Evolutionary conservation across 2,888 invertebrate species (phyloP).

Genomic region (Automeris io): DNA sequence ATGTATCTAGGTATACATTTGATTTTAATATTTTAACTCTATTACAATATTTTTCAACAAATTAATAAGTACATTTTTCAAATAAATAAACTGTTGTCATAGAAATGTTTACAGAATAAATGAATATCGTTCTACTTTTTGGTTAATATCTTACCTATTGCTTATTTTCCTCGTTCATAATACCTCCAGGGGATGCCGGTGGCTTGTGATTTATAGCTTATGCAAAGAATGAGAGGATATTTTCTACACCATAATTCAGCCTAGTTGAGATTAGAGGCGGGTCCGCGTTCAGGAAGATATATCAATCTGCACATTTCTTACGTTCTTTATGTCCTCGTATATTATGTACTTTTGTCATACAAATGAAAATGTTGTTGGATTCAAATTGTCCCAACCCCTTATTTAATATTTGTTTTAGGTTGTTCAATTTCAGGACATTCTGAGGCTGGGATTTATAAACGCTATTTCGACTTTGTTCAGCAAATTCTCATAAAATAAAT

Average conservation of each 20-base stretch:
- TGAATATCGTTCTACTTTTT: constrained; percentile 44
- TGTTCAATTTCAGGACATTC: no score
- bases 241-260: constrained; percentile 70
- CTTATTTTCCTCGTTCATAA: constrained; percentile 63
- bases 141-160: constrained; percentile 61
- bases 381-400: no score
- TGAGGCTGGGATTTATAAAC: no score
- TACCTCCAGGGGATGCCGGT: constrained; percentile 58
- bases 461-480: no score
- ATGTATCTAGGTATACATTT: no score
- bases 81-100: no score
- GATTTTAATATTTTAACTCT: no score
- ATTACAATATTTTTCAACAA: no score
- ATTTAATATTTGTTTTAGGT: no score
- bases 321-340: constrained; percentile 29
- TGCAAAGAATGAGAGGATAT: constrained; percentile 71
- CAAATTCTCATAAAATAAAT: no score
- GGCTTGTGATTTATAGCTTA: constrained; percentile 68
- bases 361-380: constrained; percentile 19
- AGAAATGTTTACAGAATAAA: no score
- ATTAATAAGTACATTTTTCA: no score
- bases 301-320: constrained; percentile 48
- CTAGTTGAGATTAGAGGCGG: constrained; percentile 66
- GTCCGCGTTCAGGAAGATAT: constrained; percentile 48
- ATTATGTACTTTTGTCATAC: constrained; percentile 32